Conservation (phyloP, 2,113 vertebrate species). For the Pelvicachromis taeniatus region DNA sequence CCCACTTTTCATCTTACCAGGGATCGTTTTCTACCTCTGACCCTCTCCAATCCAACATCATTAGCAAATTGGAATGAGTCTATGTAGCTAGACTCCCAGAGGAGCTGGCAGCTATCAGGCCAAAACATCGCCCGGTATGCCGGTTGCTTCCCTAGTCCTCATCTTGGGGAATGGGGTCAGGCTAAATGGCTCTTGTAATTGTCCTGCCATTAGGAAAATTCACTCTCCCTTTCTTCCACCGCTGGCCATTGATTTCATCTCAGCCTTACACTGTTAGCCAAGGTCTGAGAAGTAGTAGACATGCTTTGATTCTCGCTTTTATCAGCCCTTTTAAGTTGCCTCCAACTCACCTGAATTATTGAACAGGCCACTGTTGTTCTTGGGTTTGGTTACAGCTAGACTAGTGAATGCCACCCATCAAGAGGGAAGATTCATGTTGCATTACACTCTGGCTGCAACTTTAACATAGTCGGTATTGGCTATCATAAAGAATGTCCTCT, state of each 20-base stretch:
- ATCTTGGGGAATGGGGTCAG: conserved; percentile 64
- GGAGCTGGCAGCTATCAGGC: conserved; percentile 50
- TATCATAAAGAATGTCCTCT: neutral
- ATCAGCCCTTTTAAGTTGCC: conserved; percentile 67
- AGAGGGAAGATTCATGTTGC: conserved; percentile 32
- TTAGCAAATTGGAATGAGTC: conserved; percentile 26
- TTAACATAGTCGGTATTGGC: conserved; percentile 8
- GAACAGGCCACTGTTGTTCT: conserved; percentile 64
- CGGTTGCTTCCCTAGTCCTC: conserved; percentile 41
- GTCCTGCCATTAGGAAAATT: conserved; percentile 77
- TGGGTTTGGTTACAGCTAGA: conserved; percentile 60
- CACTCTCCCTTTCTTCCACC: conserved; percentile 67
- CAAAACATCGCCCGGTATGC: conserved; percentile 51
- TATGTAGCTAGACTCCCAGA: conserved; percentile 26
- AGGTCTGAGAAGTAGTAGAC: conserved; percentile 61
- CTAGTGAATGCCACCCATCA: conserved; percentile 36
- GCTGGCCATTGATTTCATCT: conserved; percentile 74
- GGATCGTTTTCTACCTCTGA: neutral
- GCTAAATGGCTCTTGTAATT: conserved; percentile 76
- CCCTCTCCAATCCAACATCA: conserved; percentile 1
- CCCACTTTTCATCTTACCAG: neutral
- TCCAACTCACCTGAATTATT: conserved; percentile 75
- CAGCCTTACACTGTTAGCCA: conserved; percentile 63
- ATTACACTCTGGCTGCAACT: conserved; percentile 39
- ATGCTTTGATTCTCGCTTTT: conserved; percentile 62